A percentile compares a stretch with the other conserved stretches of the same genome.
phyloP scores from a whole-genome alignment of 2,888 invertebrate species.

The Cenopis cana region DNA sequence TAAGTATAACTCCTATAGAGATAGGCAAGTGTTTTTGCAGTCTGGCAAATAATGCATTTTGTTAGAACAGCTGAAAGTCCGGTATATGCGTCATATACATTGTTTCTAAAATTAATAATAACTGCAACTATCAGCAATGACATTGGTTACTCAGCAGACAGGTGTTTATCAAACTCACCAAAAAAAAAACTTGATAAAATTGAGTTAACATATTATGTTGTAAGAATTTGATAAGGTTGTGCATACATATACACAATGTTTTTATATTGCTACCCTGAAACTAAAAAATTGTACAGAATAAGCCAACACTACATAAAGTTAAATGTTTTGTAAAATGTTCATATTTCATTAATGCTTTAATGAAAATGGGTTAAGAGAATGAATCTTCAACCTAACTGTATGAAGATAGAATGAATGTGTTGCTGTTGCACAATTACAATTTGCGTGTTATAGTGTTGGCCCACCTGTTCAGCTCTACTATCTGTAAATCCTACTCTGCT shows the following conservation, averaged over 20 bases:
- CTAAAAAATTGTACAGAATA: background rate
- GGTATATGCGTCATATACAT: background rate
- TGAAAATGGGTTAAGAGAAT: background rate
- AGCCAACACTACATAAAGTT: background rate
- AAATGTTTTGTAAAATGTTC: background rate
- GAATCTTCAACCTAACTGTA: background rate
- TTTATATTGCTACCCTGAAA: background rate
- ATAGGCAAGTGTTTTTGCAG: background rate
- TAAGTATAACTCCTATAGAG: constrained; percentile 79
- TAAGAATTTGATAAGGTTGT: constrained; percentile 12
- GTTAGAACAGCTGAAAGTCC: constrained; percentile 13
- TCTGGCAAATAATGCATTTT: background rate
- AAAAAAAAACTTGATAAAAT: background rate
- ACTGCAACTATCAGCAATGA: background rate
- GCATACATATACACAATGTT: background rate
- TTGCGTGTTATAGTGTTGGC: too few relatives aligned
- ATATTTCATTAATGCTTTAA: background rate
- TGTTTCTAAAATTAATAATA: background rate
- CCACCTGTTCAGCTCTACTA: too few relatives aligned
- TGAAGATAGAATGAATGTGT: background rate
- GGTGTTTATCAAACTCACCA: background rate
- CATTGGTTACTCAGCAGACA: background rate
- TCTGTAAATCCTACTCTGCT: too few relatives aligned
- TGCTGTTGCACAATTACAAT: background rate
- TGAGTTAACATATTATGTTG: background rate